Percentiles rank a stretch among this genome's conserved stretches.
Conservation (phyloP, 2,113 vertebrate genomes). For the Vulpes vulpes region DNA sequence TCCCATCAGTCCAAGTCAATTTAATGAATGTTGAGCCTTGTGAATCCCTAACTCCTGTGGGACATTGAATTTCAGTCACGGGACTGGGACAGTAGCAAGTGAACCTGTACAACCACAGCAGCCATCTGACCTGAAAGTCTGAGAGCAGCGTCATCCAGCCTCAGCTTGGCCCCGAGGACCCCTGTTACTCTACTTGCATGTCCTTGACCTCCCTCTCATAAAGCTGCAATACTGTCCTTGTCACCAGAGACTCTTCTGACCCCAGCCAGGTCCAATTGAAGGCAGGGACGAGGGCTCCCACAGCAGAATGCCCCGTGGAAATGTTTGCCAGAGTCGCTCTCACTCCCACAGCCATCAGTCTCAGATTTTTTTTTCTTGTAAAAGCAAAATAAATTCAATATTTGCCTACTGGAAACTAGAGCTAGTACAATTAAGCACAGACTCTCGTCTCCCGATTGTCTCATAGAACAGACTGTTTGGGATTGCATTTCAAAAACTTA, state of each 20-base stretch:
- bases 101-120: not conserved
- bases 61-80: not conserved
- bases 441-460: not conserved
- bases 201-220: not conserved
- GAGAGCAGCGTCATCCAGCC: too few relatives aligned
- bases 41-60: not conserved
- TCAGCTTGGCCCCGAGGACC: not conserved
- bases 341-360: not conserved
- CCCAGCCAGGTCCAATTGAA: not conserved
- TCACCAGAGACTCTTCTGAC: not conserved
- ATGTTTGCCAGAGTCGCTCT: not conserved
- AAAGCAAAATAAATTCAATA: constrained; percentile 63
- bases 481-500: constrained; percentile 42
- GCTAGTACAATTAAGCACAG: not conserved
- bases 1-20: not conserved
- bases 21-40: not conserved
- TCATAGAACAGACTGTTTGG: not conserved
- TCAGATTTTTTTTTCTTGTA: not conserved
- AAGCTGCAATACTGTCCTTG: not conserved
- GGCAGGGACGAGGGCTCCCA: not conserved
- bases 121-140: not conserved
- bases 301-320: not conserved
- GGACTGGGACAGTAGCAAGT: not conserved
- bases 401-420: constrained; percentile 16
- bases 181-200: not conserved